Conservation (phyloP, 2,113 vertebrate genomes). For the Notothenia rossii region DNA sequence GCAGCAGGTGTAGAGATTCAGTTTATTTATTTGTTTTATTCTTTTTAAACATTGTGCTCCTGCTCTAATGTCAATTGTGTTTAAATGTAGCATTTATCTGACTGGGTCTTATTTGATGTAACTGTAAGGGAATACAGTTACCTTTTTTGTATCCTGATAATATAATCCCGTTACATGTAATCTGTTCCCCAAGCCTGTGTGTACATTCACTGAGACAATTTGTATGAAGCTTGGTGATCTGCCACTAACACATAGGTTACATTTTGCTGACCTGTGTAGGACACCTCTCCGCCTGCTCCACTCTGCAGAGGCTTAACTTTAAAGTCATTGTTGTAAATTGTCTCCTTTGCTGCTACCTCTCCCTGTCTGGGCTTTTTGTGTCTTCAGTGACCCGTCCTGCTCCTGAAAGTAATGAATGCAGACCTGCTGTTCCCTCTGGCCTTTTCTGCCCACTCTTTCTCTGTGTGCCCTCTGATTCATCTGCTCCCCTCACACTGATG, state of each 20-base stretch:
- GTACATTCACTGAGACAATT: not conserved
- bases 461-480: slow-evolving; percentile 60
- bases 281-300: not conserved
- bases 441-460: slow-evolving; percentile 31
- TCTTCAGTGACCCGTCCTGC: slow-evolving; percentile 9
- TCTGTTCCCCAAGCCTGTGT: too few relatives aligned
- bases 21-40: too few relatives aligned
- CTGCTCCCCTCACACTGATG: slow-evolving; percentile 42
- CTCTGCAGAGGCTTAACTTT: not conserved
- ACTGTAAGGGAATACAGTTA: too few relatives aligned
- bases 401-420: slow-evolving; percentile 48
- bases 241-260: not conserved
- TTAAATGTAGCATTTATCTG: too few relatives aligned
- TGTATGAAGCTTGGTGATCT: not conserved
- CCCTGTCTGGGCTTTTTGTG: slow-evolving; percentile 17
- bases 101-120: too few relatives aligned
- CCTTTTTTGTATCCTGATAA: too few relatives aligned
- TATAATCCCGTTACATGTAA: too few relatives aligned
- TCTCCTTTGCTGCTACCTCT: slow-evolving; percentile 27
- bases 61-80: too few relatives aligned
- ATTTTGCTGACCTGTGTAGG: too few relatives aligned
- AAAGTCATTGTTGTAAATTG: not conserved
- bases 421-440: slow-evolving; percentile 42
- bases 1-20: too few relatives aligned
- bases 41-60: too few relatives aligned